Base-by-base conservation (phyloP, 2,113 vertebrate genomes). In the Cygnus atratus region DNA sequence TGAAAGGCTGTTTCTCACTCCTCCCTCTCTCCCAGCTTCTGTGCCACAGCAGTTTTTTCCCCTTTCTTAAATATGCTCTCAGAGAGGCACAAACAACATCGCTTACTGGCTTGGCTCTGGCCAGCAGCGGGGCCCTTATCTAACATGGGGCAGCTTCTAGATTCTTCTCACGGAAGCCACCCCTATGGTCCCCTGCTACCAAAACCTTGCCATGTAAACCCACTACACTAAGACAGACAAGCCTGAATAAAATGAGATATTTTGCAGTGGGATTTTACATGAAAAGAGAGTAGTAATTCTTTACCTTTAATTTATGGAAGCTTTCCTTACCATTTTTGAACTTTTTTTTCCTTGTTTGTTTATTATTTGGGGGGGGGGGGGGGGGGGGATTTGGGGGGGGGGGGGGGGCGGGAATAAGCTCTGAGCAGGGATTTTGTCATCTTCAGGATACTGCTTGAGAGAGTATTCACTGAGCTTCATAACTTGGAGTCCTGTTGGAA, bases 161-260 rank as follows among this genome's bases (percentile, higher is more conserved):
- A 22, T 48, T 48, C 20, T 48, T 48, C 46, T 48, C 20, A 22
- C 46, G 22, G 46, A 48, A 48, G 20, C 17, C 44, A 44, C 17
- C 17, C 44, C 44, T 39, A 44, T 44, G 17, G 44, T 10, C 46
- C 10, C 46, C 46, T 48, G 8, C 46, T 48, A 48, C 20, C 10
- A 48, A 48, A 48, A 48, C 46, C 20, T 48, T 22, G 46, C 46
- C 46, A 48, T 10, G 3, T 48, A 48, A 48, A 48, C 46, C 46
- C 46, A 48, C 46, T 48, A 48, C 46, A 48, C 20, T 22, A 66
- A 91, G 41, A 83, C 20, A 82, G 91, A 83, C 75, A 91, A 94
- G 50, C 28, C 33, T 66, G 55, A 80, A 85, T 85, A 95, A 39
- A 91, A 93, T 87, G 87, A 94, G 63, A 82, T 44, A 90, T 74